Evolutionary conservation across 2,888 invertebrate species (phyloP).

Genomic region (Argynnis bischoffii): DNA sequence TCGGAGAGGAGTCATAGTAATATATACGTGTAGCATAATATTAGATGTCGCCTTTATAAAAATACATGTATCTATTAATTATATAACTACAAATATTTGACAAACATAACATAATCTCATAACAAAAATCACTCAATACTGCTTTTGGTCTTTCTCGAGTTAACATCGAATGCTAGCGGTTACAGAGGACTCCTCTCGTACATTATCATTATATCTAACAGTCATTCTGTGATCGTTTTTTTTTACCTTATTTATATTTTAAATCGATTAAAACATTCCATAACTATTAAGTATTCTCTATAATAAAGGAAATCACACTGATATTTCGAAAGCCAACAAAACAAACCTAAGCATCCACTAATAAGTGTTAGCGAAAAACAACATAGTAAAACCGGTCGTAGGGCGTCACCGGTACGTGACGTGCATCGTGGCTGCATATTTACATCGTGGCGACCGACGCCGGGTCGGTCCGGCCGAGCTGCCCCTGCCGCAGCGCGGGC

Average conservation of each 20-base stretch:
- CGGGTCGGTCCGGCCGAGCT: conserved; percentile 31
- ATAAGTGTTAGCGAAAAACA: conserved; percentile 71
- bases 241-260: conserved; percentile 51
- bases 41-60: conserved; percentile 40
- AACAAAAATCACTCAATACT: conserved; percentile 42
- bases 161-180: conserved; percentile 30
- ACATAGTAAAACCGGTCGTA: conserved; percentile 56
- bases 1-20: conserved; percentile 63
- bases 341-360: conserved; percentile 77
- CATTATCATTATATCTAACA: conserved; percentile 42
- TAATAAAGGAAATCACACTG: conserved; percentile 76
- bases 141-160: conserved; percentile 41
- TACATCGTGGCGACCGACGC: conserved; percentile 47
- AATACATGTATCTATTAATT: conserved; percentile 48
- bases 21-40: conserved; percentile 37
- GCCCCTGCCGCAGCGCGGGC: conserved; percentile 27
- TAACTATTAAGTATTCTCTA: conserved; percentile 67
- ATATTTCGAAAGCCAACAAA: conserved; percentile 79
- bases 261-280: conserved; percentile 74
- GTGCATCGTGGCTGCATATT: conserved; percentile 50
- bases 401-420: conserved; percentile 46
- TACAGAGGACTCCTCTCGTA: conserved; percentile 47
- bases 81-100: conserved; percentile 42
- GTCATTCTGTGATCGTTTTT: conserved; percentile 41
- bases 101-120: conserved; percentile 40